Conservation (phyloP, 2,888 invertebrate genomes). For the Toxonevra muliebris region DNA sequence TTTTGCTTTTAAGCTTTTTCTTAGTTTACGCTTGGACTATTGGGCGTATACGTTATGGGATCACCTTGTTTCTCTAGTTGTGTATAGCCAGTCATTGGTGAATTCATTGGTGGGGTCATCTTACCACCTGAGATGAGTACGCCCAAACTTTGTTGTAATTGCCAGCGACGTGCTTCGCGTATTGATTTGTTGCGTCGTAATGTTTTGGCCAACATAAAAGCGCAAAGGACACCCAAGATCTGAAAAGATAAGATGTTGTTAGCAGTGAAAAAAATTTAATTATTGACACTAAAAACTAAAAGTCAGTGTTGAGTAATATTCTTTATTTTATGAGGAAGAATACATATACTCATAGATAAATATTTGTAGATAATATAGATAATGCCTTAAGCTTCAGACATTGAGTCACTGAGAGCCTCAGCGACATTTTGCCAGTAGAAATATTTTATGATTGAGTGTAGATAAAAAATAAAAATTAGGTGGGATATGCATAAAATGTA, state of each 20-base stretch:
- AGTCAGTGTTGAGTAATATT: too few relatives aligned
- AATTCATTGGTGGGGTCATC: slow-evolving; percentile 51
- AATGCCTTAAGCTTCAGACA: too few relatives aligned
- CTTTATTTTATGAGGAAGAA: too few relatives aligned
- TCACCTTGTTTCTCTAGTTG: slow-evolving; percentile 57
- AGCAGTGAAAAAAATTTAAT: too few relatives aligned
- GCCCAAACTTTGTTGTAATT: slow-evolving; percentile 66
- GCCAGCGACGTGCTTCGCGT: slow-evolving; percentile 76
- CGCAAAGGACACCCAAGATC: slow-evolving; percentile 88
- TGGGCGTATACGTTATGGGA: slow-evolving; percentile 58
- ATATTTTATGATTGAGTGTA: too few relatives aligned
- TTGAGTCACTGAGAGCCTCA: too few relatives aligned
- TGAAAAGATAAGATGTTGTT: slow-evolving; percentile 54
- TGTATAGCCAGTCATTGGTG: slow-evolving; percentile 59
- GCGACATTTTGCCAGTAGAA: too few relatives aligned
- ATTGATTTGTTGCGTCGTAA: slow-evolving; percentile 81
- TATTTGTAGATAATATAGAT: too few relatives aligned
- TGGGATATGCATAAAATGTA: too few relatives aligned
- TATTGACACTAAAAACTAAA: too few relatives aligned
- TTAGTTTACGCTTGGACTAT: slow-evolving; percentile 63
- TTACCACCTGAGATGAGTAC: slow-evolving; percentile 60
- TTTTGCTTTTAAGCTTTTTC: neutral
- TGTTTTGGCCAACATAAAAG: slow-evolving; percentile 86
- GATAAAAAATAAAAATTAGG: too few relatives aligned
- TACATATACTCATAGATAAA: too few relatives aligned